phyloP scores from a whole-genome alignment of 53 echinoderm and acorn worm genomes.

The Paelopatides confundens region DNA sequence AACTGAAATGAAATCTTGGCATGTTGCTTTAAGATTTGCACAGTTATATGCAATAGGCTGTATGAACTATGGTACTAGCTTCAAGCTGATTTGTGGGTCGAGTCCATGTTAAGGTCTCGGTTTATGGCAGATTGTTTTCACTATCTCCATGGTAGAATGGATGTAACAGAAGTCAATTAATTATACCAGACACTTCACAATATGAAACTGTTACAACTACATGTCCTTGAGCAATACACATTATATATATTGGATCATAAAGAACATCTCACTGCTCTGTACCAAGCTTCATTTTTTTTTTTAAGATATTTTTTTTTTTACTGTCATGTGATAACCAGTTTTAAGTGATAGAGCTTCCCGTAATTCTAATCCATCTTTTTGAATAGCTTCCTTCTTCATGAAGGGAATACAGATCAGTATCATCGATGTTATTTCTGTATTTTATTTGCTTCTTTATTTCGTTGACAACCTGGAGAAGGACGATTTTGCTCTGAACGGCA shows the following conservation, averaged over 20 bases:
- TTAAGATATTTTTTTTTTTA: no score
- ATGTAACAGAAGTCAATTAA: constrained; percentile 3
- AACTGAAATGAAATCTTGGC: no score
- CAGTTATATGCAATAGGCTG: no score
- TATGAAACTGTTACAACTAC: not conserved
- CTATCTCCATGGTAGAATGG: constrained; percentile 3
- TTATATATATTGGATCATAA: constrained; percentile 8
- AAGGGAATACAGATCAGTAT: no score
- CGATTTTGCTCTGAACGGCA: no score
- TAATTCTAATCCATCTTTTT: not conserved
- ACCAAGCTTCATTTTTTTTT: no score
- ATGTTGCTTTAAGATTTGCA: no score
- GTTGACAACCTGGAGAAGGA: no score
- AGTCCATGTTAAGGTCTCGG: not conserved
- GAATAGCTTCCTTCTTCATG: not conserved
- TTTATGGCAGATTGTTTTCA: not conserved
- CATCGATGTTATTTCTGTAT: no score
- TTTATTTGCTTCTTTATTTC: no score
- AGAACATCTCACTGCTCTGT: not conserved
- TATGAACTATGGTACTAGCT: not conserved
- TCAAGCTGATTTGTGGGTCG: not conserved
- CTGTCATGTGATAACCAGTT: not conserved
- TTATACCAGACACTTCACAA: not conserved
- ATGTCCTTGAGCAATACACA: not conserved
- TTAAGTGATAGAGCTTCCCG: not conserved